Conservation (phyloP, 1,140 invertebrate species). For the Drosophila rufa region DNA sequence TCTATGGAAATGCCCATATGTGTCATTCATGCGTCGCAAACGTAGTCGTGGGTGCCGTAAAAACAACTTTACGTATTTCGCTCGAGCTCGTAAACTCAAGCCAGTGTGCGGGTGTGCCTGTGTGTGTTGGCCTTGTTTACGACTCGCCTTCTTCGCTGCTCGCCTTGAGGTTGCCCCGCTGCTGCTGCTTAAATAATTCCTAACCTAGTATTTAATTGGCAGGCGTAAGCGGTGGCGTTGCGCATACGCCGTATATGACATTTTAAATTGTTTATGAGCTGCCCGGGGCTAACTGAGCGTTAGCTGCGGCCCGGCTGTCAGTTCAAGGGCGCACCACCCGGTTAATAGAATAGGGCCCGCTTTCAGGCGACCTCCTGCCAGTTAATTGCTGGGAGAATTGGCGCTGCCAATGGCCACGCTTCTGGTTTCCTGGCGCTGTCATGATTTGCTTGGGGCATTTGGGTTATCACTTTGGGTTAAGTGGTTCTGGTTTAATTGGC, state of each 20-base stretch:
- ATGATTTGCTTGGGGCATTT: constrained; percentile 74
- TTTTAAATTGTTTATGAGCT: constrained; percentile 81
- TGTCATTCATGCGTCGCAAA: constrained; percentile 67
- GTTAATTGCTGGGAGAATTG: constrained; percentile 76
- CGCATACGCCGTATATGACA: constrained; percentile 78
- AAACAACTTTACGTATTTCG: constrained; percentile 73
- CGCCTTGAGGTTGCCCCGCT: constrained; percentile 20
- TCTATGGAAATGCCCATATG: constrained; percentile 30
- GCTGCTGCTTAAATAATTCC: constrained; percentile 60
- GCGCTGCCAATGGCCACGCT: constrained; percentile 24
- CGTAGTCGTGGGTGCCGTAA: constrained; percentile 77
- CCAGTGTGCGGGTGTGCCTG: constrained; percentile 15
- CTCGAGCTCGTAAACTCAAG: constrained; percentile 67
- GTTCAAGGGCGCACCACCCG: constrained; percentile 29
- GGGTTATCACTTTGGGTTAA: constrained; percentile 56
- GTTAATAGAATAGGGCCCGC: constrained; percentile 62
- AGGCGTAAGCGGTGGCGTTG: constrained; percentile 48
- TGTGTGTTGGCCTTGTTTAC: constrained; percentile 66
- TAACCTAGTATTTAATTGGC: constrained; percentile 69
- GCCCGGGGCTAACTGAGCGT: constrained; percentile 53
- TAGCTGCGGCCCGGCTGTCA: constrained; percentile 31
- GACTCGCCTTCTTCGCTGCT: constrained; percentile 64
- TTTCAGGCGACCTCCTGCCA: constrained; percentile 6
- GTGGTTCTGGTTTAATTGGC: constrained; percentile 57
- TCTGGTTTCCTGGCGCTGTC: constrained; percentile 44